A percentile compares a stretch with the other conserved stretches of the same genome.
Evolutionary conservation across 2,113 vertebrate species (phyloP).

Genomic region (Ailuropoda melanoleuca): DNA sequence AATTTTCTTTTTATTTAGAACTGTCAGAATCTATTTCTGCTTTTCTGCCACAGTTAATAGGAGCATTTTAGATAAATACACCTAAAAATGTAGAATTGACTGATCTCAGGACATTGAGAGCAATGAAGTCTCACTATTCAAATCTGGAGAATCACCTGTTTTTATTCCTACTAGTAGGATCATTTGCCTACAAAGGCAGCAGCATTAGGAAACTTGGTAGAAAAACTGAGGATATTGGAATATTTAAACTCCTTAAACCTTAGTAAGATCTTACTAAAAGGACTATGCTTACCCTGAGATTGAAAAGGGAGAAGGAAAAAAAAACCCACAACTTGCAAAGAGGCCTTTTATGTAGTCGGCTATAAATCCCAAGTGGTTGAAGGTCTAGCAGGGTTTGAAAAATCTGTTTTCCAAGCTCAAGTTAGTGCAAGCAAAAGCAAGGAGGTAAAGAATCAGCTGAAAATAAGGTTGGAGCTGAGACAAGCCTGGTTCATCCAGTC

Average conservation of each 20-base stretch:
- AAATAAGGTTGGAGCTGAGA: background rate
- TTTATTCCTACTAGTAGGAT: background rate
- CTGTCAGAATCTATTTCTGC: background rate
- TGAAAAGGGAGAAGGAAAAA: background rate
- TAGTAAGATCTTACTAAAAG: background rate
- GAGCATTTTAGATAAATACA: background rate
- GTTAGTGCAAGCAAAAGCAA: background rate
- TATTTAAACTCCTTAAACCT: conserved; percentile 12
- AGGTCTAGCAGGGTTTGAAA: background rate
- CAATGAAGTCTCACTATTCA: background rate
- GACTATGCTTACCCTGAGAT: background rate
- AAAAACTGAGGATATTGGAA: background rate
- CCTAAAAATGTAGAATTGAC: background rate
- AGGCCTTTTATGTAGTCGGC: background rate
- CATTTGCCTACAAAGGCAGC: background rate
- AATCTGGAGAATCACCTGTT: background rate
- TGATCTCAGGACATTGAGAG: background rate
- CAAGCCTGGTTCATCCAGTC: no score
- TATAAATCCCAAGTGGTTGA: background rate
- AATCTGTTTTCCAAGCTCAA: background rate
- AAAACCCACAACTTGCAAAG: background rate
- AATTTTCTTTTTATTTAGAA: background rate
- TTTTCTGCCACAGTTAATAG: background rate
- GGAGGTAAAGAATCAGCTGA: background rate
- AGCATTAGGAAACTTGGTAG: background rate